Evolutionary conservation across 2,888 invertebrate genomes (phyloP), one percentile per base, ranked within the genome.

Genomic region (Minunthozetes semirufus): DNA sequence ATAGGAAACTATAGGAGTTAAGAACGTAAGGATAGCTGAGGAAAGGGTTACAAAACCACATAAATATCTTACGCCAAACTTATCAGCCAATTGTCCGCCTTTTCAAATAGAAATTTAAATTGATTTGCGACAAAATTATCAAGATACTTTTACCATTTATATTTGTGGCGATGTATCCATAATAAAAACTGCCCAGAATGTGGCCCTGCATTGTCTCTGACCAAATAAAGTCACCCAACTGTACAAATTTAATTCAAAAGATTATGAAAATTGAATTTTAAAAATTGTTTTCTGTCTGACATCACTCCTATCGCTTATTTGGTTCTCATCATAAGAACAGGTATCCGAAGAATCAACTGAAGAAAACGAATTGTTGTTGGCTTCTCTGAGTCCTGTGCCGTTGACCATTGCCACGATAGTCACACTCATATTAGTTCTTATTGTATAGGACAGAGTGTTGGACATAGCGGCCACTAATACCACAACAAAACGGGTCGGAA

Each of bases 131-230:
- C 17, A 25, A 56, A 48, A 48, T 17, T 48, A 17, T 17, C 48
- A 3, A 33, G 4, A n/a, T 33, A 33, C 5, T 33, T 42, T 42
- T 22, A 13, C 79, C 79, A 11, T 77, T 70, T 25, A 79, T 56
- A 17, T 78, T 79, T 1, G 79, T 77, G 61, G 76, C 76, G 13
- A 79, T 77, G 29, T 79, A 79, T 0, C 79, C 79, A 17, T 79
- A 79, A 66, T 78, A 79, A 71, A 79, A 79, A 15, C 77, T 76
- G 5, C 79, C 79, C 19, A 79, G 59, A 25, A 79, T 77, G 22
- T 79, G 68, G 3, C 79, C 79, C 59, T 79, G 79, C 3, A 76
- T 77, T 5, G 77, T 74, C 9, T 77, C 77, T 70, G 72, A 75
- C 79, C 79, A 79, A 11, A 74, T 73, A 61, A 76, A 79, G 29